Base-by-base conservation (phyloP, 1,140 invertebrate genomes). In the Dendroctonus valens region DNA sequence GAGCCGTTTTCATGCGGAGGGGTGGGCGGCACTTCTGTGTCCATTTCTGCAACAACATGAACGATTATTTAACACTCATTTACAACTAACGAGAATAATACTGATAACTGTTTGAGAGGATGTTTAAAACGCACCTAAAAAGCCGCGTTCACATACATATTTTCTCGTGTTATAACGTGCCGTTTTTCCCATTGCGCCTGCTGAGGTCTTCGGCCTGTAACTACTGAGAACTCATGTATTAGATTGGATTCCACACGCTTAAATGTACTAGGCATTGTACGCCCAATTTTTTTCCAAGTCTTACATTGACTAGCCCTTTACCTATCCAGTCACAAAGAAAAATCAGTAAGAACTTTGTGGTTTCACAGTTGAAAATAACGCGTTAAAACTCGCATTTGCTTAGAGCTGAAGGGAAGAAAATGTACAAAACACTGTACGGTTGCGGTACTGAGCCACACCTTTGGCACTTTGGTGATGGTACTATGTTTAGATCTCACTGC, bases 1-100 rank as follows among this genome's bases (percentile, higher is more conserved):
- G 58, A 48, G 6, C 65, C 65, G 53, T 66, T 66, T 44, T 66
- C 65, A 8, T 59, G 55, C 9, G 57, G 41, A 14, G 55, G 38
- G 11, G 41, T 50, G 6, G 55, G 49, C 44, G 59, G 48, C 0
- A 51, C 38, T 66, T 66, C 48, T 9, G 55, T 48, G 7, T 66
- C 65, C 65, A 66, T 66, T 54, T 51, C 49, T 51, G 49, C 11
- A 51, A 51, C 11, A 12, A 51, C 9, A 51, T 51, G 1, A 7
- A 50, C 14, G 49, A 11, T 15, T 12, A 12, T n/a, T 12, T n/a
- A 12, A 51, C 14, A 0, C 7, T 6, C 2, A 51, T 15, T 51
- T 7, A 4, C 11, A 51, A 9, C 7, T 3, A 51, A 51, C 11
- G 5, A 15, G 15, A 26, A 26, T 6, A 52, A 52, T 52, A 52